Evolutionary conservation across 1,140 invertebrate genomes (phyloP).

Genomic region (Ceratina calcarata): DNA sequence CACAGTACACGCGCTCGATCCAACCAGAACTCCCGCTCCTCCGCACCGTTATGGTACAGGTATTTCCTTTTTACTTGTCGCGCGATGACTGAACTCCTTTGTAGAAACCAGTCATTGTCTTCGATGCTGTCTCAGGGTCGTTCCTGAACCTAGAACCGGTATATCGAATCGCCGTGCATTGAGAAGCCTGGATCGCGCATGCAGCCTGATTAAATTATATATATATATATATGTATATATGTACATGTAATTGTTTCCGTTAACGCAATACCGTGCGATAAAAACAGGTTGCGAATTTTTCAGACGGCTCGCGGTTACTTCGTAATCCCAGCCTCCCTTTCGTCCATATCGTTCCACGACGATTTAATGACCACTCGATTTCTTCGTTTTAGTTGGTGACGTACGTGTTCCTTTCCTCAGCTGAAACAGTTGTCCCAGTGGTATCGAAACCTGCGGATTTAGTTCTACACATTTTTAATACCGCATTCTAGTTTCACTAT

Average conservation of each 20-base stretch:
- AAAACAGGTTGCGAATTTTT: not conserved
- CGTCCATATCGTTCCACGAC: not conserved
- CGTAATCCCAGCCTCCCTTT: not conserved
- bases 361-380: not conserved
- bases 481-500: too few relatives aligned
- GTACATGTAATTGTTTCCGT: not conserved
- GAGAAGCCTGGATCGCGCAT: not conserved
- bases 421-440: not conserved
- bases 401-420: not conserved
- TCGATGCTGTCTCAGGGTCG: not conserved
- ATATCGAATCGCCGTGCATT: not conserved
- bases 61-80: not conserved
- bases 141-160: not conserved
- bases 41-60: too few relatives aligned
- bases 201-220: not conserved
- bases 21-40: too few relatives aligned
- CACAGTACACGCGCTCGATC: too few relatives aligned
- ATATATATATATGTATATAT: too few relatives aligned
- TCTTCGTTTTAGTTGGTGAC: not conserved
- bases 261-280: not conserved
- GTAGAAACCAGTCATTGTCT: slow-evolving; percentile 7
- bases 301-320: not conserved
- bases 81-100: not conserved
- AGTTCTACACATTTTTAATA: too few relatives aligned
- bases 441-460: too few relatives aligned